Percentiles rank a stretch among this genome's conserved stretches.
These are phyloP conservation scores for Pituophis catenifer DNA, from an alignment of 2,113 vertebrate species.

Conservation along the genomic window DNA sequence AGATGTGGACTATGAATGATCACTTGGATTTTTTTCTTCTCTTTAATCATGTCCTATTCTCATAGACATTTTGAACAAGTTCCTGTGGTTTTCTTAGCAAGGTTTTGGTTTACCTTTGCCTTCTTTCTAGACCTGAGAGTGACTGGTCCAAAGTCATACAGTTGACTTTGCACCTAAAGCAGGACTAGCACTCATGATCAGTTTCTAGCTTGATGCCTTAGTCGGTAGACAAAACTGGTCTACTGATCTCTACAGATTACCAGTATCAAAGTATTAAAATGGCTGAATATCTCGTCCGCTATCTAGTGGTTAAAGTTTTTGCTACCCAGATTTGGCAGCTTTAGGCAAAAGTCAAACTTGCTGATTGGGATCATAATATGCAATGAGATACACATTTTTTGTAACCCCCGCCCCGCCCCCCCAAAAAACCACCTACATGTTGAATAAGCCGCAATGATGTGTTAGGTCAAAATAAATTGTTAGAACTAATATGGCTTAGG, in stretches of 20 bases:
- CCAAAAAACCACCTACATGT: background rate
- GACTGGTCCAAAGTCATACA: background rate
- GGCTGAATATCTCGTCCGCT: background rate
- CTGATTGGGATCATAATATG: background rate
- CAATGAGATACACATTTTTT: background rate
- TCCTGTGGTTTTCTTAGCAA: background rate
- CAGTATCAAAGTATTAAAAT: background rate
- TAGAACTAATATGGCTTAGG: background rate
- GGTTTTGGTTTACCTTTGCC: background rate
- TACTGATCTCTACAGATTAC: background rate
- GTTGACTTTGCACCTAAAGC: background rate
- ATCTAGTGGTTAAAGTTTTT: background rate
- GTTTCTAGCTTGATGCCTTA: background rate
- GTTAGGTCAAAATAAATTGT: background rate
- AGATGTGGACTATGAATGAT: background rate
- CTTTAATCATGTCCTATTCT: background rate
- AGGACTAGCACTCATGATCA: background rate
- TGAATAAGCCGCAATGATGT: background rate
- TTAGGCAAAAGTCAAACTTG: background rate
- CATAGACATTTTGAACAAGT: background rate
- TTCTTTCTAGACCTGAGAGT: background rate
- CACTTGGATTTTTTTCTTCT: background rate
- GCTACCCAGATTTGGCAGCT: background rate
- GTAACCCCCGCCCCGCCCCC: background rate
- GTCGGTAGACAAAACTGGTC: background rate